A percentile compares a stretch with the other conserved stretches of the same genome.
Evolutionary conservation across 2,113 vertebrate genomes (phyloP).

Genomic region (Aramus guarauna): DNA sequence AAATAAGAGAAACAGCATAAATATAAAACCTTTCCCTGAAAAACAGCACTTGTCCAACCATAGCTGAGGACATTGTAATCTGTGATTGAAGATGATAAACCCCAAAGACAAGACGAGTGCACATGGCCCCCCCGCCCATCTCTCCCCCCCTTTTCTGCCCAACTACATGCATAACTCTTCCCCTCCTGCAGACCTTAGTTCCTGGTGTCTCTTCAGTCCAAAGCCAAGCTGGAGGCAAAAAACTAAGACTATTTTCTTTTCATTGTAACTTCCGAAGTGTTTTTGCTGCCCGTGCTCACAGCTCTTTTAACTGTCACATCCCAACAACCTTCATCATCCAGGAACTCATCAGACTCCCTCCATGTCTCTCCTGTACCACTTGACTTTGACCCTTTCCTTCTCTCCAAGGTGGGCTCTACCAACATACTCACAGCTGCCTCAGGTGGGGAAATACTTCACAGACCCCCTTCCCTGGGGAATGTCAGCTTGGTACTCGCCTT

Average conservation of each 20-base stretch:
- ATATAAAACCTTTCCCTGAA: slow-evolving; percentile 53
- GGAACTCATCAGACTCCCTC: background rate
- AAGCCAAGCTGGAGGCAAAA: background rate
- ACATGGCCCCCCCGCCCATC: accelerated
- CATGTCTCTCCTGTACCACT: background rate
- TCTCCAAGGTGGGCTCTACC: background rate
- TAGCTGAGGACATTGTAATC: background rate
- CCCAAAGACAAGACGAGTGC: background rate
- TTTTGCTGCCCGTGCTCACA: background rate
- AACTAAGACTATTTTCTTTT: background rate
- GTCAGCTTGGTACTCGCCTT: background rate
- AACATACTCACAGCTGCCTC: background rate
- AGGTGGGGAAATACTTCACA: background rate
- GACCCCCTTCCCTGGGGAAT: background rate
- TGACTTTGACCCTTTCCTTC: background rate
- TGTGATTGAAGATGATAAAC: background rate
- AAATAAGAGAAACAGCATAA: background rate
- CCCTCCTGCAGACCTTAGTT: background rate
- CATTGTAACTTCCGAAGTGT: background rate
- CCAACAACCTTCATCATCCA: background rate
- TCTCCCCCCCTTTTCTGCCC: background rate
- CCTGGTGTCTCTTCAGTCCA: background rate
- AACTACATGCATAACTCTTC: accelerated
- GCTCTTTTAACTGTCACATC: background rate
- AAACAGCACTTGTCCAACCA: background rate